Percentiles rank a stretch among this genome's conserved stretches.
Conservation (phyloP, 2,888 invertebrate species). For the Tipula vernalis region DNA sequence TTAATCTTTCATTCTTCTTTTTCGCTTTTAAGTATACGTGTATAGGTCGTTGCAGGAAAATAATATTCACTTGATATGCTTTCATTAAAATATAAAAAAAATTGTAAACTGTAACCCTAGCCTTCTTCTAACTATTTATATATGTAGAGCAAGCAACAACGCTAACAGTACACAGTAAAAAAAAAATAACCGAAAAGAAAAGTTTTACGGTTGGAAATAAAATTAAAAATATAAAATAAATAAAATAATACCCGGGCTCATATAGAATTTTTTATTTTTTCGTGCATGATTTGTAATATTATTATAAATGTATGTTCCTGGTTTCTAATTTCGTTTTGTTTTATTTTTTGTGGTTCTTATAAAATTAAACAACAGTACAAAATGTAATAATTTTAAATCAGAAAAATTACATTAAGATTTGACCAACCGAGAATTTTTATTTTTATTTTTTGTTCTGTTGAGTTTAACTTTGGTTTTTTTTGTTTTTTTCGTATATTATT, state of each 20-base stretch:
- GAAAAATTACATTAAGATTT: not conserved
- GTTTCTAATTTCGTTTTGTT: not conserved
- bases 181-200: not conserved
- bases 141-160: not conserved
- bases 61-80: too few relatives aligned
- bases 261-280: not conserved
- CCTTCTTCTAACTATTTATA: not conserved
- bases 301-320: not conserved
- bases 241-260: not conserved
- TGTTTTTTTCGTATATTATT: not conserved
- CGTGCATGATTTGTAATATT: not conserved
- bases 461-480: not conserved
- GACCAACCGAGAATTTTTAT: not conserved
- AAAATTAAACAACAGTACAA: not conserved
- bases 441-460: not conserved
- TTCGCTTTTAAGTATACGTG: too few relatives aligned
- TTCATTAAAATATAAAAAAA: too few relatives aligned
- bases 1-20: not conserved
- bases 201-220: not conserved
- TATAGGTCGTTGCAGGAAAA: too few relatives aligned
- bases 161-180: not conserved
- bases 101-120: not conserved
- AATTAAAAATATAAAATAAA: not conserved
- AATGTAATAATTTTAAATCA: not conserved
- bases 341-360: not conserved